A percentile compares a stretch with the other conserved stretches of the same genome.
Evolutionary conservation across 2,888 invertebrate species (phyloP).

Genomic region (Isoperla grammatica): DNA sequence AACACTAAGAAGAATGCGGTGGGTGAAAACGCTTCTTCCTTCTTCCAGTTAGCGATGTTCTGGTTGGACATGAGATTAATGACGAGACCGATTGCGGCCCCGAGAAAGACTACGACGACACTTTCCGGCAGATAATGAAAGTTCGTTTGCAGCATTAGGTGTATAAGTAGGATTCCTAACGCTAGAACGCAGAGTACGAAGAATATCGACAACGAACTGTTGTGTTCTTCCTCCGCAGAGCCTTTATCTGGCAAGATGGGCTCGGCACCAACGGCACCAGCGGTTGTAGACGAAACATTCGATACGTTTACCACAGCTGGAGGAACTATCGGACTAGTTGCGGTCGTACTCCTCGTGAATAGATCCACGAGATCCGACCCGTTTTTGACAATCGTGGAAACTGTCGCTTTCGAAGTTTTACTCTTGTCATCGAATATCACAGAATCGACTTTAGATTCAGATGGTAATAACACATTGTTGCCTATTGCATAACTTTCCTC

Average conservation of each 20-base stretch:
- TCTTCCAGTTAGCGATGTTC: slow-evolving; percentile 91
- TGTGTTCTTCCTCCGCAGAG: slow-evolving; percentile 92
- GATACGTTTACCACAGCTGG: not conserved
- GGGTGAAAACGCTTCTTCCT: slow-evolving; percentile 97
- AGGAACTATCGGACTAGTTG: not conserved
- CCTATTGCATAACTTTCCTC: too few relatives aligned
- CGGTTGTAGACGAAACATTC: not conserved
- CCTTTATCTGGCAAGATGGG: slow-evolving; percentile 82
- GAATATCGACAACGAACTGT: slow-evolving; percentile 95
- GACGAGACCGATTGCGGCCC: slow-evolving; percentile 85
- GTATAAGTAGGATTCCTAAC: slow-evolving; percentile 88
- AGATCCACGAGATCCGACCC: too few relatives aligned
- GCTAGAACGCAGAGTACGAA: slow-evolving; percentile 95
- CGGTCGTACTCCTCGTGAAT: not conserved
- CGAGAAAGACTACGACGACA: slow-evolving; percentile 92
- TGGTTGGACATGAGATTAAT: slow-evolving; percentile 83
- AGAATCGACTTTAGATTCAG: not conserved
- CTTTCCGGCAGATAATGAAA: slow-evolving; percentile 97
- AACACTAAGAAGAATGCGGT: slow-evolving; percentile 96
- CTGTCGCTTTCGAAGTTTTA: not conserved
- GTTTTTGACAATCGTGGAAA: not conserved
- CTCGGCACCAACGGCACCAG: slow-evolving; percentile 47
- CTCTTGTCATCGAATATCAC: not conserved
- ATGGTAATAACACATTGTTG: not conserved
- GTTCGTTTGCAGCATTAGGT: slow-evolving; percentile 89